Evolutionary conservation across 2,888 invertebrate species (phyloP).

Genomic region (Argynnis bischoffii): DNA sequence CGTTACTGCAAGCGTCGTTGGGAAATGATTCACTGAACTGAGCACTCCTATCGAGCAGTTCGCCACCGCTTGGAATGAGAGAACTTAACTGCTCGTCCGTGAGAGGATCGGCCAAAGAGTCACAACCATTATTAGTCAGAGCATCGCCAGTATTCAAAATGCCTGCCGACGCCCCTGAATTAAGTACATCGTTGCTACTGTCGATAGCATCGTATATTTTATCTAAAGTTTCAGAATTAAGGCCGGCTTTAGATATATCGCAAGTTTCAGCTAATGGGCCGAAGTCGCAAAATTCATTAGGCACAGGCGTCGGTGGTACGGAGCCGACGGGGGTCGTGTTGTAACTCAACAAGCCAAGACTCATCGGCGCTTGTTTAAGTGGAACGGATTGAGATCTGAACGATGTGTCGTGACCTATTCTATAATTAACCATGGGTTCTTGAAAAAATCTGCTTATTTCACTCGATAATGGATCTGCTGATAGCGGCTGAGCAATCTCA

Average conservation of each 20-base stretch:
- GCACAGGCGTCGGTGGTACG: conserved; percentile 86
- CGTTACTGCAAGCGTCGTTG: conserved; percentile 58
- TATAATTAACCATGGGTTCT: conserved; percentile 68
- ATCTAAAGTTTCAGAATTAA: conserved; percentile 84
- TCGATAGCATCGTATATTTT: conserved; percentile 85
- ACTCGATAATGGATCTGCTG: conserved; percentile 78
- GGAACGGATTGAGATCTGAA: conserved; percentile 92
- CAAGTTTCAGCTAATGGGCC: conserved; percentile 83
- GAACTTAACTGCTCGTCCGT: conserved; percentile 67
- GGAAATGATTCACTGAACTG: conserved; percentile 65
- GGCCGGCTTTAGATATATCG: conserved; percentile 74
- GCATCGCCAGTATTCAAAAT: conserved; percentile 61
- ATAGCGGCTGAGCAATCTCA: conserved; percentile 64
- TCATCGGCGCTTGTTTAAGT: conserved; percentile 82
- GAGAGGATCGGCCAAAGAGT: conserved; percentile 64
- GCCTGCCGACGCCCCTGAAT: conserved; percentile 54
- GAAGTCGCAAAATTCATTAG: conserved; percentile 88
- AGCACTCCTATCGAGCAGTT: conserved; percentile 53
- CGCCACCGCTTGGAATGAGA: conserved; percentile 67
- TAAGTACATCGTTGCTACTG: conserved; percentile 75
- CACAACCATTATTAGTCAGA: conserved; percentile 65
- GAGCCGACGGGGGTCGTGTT: conserved; percentile 84
- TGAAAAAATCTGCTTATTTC: conserved; percentile 85
- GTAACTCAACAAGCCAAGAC: conserved; percentile 66
- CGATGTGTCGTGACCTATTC: conserved; percentile 65